A percentile compares a stretch with the other conserved stretches of the same genome.
phyloP scores from a whole-genome alignment of 2,888 invertebrate species.

The Erebia epiphron region DNA sequence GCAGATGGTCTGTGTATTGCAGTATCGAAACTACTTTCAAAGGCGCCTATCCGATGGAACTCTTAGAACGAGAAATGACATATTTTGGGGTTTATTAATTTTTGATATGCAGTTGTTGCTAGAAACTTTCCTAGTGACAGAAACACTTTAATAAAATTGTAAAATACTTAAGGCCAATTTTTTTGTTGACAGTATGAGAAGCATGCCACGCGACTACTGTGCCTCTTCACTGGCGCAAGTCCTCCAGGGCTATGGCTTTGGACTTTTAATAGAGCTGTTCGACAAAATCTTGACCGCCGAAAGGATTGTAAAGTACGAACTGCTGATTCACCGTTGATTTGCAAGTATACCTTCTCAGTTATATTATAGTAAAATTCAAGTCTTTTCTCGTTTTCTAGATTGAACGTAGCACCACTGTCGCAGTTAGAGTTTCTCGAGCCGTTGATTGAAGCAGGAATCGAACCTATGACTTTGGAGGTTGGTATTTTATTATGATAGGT shows the following conservation, averaged over 20 bases:
- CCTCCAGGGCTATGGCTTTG: constrained; percentile 4
- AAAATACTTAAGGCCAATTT: no score
- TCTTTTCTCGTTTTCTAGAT: constrained; percentile 40
- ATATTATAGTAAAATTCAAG: no score
- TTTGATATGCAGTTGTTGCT: no score
- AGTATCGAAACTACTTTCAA: no score
- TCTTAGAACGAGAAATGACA: no score
- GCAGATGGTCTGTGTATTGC: no score
- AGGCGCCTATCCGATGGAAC: no score
- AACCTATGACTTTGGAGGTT: constrained; percentile 44
- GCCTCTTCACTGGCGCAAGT: not conserved
- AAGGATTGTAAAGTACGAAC: not conserved
- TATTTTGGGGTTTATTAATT: no score
- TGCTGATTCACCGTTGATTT: no score
- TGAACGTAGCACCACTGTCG: constrained; percentile 46
- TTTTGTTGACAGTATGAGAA: constrained; percentile 1
- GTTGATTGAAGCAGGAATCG: constrained; percentile 42
- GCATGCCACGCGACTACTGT: constrained; percentile 6
- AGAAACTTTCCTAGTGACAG: no score
- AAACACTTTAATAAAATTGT: no score
- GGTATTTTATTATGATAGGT: constrained; percentile 23
- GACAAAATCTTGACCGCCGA: constrained; percentile 6
- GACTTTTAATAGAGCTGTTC: not conserved
- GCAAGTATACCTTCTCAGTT: no score
- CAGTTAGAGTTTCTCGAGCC: constrained; percentile 49